Conservation (phyloP, 2,113 vertebrate species). For the Macroglossus sobrinus region DNA sequence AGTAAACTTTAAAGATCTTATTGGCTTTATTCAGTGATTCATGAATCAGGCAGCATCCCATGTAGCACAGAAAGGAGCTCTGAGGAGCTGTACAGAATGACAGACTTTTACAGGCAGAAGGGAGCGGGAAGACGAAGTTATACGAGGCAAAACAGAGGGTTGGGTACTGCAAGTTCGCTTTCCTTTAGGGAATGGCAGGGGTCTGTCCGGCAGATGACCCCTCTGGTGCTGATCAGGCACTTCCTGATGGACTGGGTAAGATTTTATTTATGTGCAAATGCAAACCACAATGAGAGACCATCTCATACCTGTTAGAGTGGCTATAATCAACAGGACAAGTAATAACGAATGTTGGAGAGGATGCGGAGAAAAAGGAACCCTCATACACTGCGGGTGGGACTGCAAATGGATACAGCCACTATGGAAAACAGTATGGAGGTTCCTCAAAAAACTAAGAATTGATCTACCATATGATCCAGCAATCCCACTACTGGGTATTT, state of each 20-base stretch:
- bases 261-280: neutral
- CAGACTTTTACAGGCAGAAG: neutral
- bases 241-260: neutral
- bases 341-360: too few relatives aligned
- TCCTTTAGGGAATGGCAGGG: neutral
- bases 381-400: too few relatives aligned
- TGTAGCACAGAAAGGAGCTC: neutral
- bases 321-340: too few relatives aligned
- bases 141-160: neutral
- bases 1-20: neutral
- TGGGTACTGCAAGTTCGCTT: neutral
- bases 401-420: too few relatives aligned
- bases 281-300: too few relatives aligned
- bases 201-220: neutral
- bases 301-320: too few relatives aligned
- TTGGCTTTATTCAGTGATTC: neutral
- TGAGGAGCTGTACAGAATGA: neutral
- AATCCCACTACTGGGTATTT: too few relatives aligned
- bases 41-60: neutral
- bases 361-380: too few relatives aligned
- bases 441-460: too few relatives aligned
- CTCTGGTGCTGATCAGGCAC: neutral
- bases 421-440: too few relatives aligned
- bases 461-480: too few relatives aligned
- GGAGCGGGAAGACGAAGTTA: neutral